Base-by-base conservation (phyloP, 2,888 invertebrate genomes). In the Limnephilus lunatus region DNA sequence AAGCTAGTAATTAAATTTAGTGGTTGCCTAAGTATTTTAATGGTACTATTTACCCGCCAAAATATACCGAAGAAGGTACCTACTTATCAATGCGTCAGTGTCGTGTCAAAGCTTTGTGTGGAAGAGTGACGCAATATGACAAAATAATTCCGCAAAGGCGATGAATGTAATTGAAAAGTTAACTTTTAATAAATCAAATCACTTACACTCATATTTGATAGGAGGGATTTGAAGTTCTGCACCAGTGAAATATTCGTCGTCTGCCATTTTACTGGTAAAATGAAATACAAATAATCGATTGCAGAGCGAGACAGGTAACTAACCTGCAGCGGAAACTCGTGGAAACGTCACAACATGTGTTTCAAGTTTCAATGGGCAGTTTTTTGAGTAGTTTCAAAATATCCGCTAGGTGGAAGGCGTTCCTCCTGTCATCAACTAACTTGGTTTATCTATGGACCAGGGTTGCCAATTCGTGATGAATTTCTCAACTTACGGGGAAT, bases 121-220 rank as follows among this genome's bases (percentile, higher is more conserved):
- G 15, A 92, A 91, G 82, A 85, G 91, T 91, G 92, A 91, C 91
- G 92, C 92, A 91, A 91, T 89, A 91, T 91, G 91, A 53, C 85
- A 91, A 88, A 88, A 87, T 89, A 83, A 12, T 44, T 32, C 11
- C 30, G 9, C 31, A 81, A 88, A 30, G 32, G 31, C 30, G 68
- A 15, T 7, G 30, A 68, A 88, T 53, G 25, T 12, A 3, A n/a
- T 44, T 7, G 30, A 30, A 86, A 44, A n/a, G n/a, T 15, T 44
- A 2, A 48, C 3, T 44, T 44, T 19, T 53, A 81, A 83, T 68
- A 53, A 44, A 30, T 32, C 0, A 91, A 89, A 90, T 35, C 30
- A 95, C 98, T 97, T 95, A 98, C 98, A 98, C 96, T 98, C 98
- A 95, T 98, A 98, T 96, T 98, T 98, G 32, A 96, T 95, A 44